A percentile compares a stretch with the other conserved stretches of the same genome.
These are phyloP conservation scores for Microplitis deprimator DNA, from an alignment of 2,888 invertebrate genomes.

Conservation along the genomic window DNA sequence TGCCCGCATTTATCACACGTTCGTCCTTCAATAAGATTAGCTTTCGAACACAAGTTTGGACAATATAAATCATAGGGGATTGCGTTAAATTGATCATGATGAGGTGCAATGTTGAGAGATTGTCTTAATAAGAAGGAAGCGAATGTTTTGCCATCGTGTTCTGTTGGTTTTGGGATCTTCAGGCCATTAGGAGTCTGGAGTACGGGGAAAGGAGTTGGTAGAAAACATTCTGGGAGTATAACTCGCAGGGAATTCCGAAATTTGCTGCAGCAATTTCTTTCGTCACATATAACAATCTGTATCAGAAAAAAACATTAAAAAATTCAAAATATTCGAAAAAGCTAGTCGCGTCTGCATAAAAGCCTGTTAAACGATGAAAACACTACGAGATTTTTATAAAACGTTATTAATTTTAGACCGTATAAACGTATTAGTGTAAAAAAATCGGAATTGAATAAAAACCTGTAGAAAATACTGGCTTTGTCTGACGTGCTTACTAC, in stretches of 20 bases:
- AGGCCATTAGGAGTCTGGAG: conserved; percentile 46
- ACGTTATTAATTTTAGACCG: neutral
- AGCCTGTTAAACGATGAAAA: neutral
- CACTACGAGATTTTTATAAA: conserved; percentile 4
- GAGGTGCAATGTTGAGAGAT: conserved; percentile 49
- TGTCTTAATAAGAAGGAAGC: conserved; percentile 42
- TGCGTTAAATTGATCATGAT: conserved; percentile 44
- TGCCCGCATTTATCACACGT: too few relatives aligned
- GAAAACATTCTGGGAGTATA: too few relatives aligned
- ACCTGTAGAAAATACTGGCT: conserved; percentile 54
- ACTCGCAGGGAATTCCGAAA: too few relatives aligned
- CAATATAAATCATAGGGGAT: conserved; percentile 53
- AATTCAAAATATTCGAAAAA: too few relatives aligned
- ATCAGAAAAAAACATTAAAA: too few relatives aligned
- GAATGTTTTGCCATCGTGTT: conserved; percentile 50
- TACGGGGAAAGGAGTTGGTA: conserved; percentile 39
- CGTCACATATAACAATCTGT: conserved; percentile 36
- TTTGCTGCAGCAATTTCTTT: conserved; percentile 31
- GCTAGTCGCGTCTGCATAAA: too few relatives aligned
- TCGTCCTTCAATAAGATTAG: too few relatives aligned
- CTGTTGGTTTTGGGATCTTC: conserved; percentile 49
- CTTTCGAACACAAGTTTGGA: conserved; percentile 48
- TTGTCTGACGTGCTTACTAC: conserved; percentile 52
- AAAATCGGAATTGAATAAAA: conserved; percentile 46
- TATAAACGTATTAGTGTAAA: conserved; percentile 28